These are phyloP conservation scores for Anoura caudifer DNA, from an alignment of 2,113 vertebrate genomes.

Conservation along the genomic window DNA sequence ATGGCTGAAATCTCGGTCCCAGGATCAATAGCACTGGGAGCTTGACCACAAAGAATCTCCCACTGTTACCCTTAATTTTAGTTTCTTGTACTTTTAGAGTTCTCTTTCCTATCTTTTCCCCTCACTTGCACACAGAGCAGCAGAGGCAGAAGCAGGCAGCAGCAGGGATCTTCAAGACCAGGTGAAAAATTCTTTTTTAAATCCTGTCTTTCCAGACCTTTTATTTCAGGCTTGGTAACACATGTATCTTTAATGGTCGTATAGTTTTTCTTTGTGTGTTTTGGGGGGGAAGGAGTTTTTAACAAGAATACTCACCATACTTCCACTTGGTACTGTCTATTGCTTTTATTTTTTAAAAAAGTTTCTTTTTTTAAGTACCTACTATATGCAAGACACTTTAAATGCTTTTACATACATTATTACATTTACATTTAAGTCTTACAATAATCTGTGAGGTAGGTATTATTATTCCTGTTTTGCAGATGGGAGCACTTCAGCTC, in stretches of 20 bases:
- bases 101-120: background rate
- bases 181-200: background rate
- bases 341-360: background rate
- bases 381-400: background rate
- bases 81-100: background rate
- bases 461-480: background rate
- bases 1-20: constrained; percentile 88
- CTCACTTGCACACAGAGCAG: background rate
- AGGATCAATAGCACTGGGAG: constrained; percentile 83
- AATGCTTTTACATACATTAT: background rate
- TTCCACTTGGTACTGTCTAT: background rate
- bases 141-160: background rate
- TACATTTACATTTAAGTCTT: background rate
- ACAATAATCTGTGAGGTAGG: background rate
- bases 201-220: background rate
- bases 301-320: constrained; percentile 28
- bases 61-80: background rate
- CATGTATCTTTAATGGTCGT: background rate
- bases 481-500: background rate
- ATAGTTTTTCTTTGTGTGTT: background rate
- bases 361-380: background rate
- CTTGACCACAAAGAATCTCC: background rate
- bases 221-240: background rate
- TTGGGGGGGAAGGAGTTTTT: background rate
- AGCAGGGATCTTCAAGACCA: background rate